Base-by-base conservation (phyloP, 2,113 vertebrate species). In the Rhea pennata region DNA sequence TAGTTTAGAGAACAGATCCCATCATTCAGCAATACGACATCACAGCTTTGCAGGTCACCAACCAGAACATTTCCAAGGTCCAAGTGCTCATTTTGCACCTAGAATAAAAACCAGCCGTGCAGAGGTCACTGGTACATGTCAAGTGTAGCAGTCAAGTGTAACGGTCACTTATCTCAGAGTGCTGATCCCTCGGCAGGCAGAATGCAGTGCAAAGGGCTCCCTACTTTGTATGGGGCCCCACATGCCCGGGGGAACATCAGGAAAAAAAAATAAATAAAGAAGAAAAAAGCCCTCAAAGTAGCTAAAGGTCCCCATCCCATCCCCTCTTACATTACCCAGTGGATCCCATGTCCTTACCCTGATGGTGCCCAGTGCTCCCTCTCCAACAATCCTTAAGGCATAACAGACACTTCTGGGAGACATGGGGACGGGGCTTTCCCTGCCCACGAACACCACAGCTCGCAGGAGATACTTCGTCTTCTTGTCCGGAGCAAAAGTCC, bases 401-500 rank as follows among this genome's bases (percentile, higher is more conserved):
- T 99, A 98, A 48, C 40, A 72, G 16, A 90, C 97, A 65, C 93
- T 97, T 61, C 95, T 31, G 0, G 85, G 29, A 14, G 93, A 69
- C 33, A 62, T 10, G 0, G 73, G 9, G 23, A 70, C 82, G 17
- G 90, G 88, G 31, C 46, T 80, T 69, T 92, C 84, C 94, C 96
- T 97, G 98, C 98, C 99, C 89, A 98, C 98, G 36, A 82, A 97
- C 65, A 99, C 96, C 48, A 76, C 84, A 16, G 98, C 97, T 93
- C 83, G 98, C 89, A 99, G 93, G 44, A 97, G 96, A 90, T 99
- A 99, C 69, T 97, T 97, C 93, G 83, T 98, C 87, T 99, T 94
- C 76, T 98, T 98, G 81, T 96, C 53, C 29, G 99, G 99, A 56
- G 94, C 98, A 96, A 99, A 99, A 72, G 97, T 98, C 99, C 99